Percentiles rank a stretch among this genome's conserved stretches.
These are phyloP conservation scores for Dryococelus australis DNA, from an alignment of 2,888 invertebrate species.

Conservation along the genomic window DNA sequence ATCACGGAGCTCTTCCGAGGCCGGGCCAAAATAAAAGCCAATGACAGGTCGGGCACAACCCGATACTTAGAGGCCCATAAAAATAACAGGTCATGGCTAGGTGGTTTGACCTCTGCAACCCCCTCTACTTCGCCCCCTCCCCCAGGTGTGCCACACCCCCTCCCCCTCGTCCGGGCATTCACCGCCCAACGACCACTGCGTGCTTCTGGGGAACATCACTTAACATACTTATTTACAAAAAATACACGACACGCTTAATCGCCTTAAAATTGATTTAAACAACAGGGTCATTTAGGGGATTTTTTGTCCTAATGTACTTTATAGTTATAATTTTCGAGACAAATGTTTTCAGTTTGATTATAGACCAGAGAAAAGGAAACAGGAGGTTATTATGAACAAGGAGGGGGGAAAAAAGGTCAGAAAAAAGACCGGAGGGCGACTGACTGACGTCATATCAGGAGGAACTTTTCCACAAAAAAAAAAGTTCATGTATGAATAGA, in stretches of 20 bases:
- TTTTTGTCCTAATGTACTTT: conserved; percentile 9
- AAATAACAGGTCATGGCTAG: conserved; percentile 30
- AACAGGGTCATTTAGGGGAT: conserved; percentile 30
- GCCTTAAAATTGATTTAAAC: conserved; percentile 45
- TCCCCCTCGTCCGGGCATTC: not conserved
- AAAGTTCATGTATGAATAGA: not conserved
- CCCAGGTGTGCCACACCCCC: not conserved
- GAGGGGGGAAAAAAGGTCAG: not conserved
- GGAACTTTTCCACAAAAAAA: no score
- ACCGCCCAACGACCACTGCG: not conserved
- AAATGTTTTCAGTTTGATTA: conserved; percentile 26
- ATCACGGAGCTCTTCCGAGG: not conserved
- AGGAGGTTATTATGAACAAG: conserved; percentile 20
- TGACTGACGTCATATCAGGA: not conserved
- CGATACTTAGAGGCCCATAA: conserved; percentile 31
- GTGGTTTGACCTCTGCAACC: conserved; percentile 25
- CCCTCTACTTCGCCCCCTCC: not conserved
- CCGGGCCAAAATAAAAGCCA: conserved; percentile 32
- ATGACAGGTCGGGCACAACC: conserved; percentile 32
- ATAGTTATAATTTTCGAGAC: conserved; percentile 21
- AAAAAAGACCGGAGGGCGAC: not conserved
- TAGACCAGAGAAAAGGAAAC: not conserved
- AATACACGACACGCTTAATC: conserved; percentile 40
- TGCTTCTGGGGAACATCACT: not conserved
- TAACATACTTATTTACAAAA: not conserved